Percentiles rank a stretch among this genome's conserved stretches.
These are phyloP conservation scores for Ophioderma brevispina DNA, from an alignment of 35 echinoderm and acorn worm genomes.

Conservation along the genomic window DNA sequence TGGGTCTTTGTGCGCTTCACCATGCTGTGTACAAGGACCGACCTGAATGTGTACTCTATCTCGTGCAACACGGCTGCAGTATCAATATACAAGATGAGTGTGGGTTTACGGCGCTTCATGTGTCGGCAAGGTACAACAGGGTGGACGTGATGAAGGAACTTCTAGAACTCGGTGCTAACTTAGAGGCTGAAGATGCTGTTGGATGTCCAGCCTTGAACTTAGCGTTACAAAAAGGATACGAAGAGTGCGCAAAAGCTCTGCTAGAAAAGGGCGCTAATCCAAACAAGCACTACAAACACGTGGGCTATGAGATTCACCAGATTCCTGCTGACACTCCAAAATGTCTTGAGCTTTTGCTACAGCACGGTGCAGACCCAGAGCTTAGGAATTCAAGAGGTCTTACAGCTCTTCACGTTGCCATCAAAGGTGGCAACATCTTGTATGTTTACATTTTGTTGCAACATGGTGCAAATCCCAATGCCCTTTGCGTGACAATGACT, in stretches of 20 bases:
- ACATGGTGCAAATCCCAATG: slow-evolving; percentile 76
- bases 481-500: slow-evolving; percentile 24
- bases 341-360: slow-evolving; percentile 80
- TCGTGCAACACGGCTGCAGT: slow-evolving; percentile 64
- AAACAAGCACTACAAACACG: slow-evolving; percentile 68
- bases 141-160: slow-evolving; percentile 52
- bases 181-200: slow-evolving; percentile 61
- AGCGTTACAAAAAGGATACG: slow-evolving; percentile 82
- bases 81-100: slow-evolving; percentile 79
- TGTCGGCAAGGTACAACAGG: slow-evolving; percentile 71
- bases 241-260: slow-evolving; percentile 54
- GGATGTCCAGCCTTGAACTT: slow-evolving; percentile 75
- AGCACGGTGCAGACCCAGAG: slow-evolving; percentile 85
- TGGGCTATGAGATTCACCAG: slow-evolving; percentile 86
- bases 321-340: slow-evolving; percentile 60
- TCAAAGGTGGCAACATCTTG: slow-evolving; percentile 64
- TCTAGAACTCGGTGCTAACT: slow-evolving; percentile 57
- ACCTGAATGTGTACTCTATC: slow-evolving; percentile 66
- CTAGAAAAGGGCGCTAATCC: slow-evolving; percentile 79
- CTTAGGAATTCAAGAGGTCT: slow-evolving; percentile 59
- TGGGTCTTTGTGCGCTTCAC: slow-evolving; percentile 78
- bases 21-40: slow-evolving; percentile 87
- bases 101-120: slow-evolving; percentile 80
- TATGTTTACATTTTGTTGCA: slow-evolving; percentile 75
- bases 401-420: slow-evolving; percentile 73